A percentile compares a stretch with the other conserved stretches of the same genome.
phyloP scores from a whole-genome alignment of 2,888 invertebrate species.

The Volucella inanis region DNA sequence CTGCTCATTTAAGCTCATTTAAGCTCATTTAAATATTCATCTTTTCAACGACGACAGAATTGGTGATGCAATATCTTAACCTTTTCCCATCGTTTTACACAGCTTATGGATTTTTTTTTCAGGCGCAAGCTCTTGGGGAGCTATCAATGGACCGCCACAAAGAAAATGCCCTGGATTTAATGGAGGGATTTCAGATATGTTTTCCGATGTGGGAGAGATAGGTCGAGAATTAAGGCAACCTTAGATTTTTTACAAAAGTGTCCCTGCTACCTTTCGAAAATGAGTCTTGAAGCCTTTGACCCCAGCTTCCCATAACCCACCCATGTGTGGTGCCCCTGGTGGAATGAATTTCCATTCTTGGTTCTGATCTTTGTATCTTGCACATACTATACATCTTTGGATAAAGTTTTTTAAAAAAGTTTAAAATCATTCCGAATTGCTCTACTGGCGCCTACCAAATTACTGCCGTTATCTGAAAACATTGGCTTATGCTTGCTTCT shows the following conservation, averaged over 20 bases:
- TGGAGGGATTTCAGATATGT: slow-evolving; percentile 18
- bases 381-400: background rate
- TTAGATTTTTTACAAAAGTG: no score
- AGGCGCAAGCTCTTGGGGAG: slow-evolving; percentile 28
- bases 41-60: slow-evolving; percentile 63
- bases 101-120: background rate
- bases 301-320: slow-evolving; percentile 10
- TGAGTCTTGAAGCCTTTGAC: slow-evolving; percentile 17
- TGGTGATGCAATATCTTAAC: slow-evolving; percentile 48
- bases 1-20: slow-evolving; percentile 32
- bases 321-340: background rate
- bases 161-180: slow-evolving; percentile 45
- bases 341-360: slow-evolving; percentile 10
- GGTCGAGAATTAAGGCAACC: slow-evolving; percentile 45
- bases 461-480: slow-evolving; percentile 41
- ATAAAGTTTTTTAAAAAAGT: background rate
- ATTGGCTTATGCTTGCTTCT: slow-evolving; percentile 24
- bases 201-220: slow-evolving; percentile 24
- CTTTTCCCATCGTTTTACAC: slow-evolving; percentile 44
- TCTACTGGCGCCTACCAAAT: slow-evolving; percentile 36
- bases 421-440: slow-evolving; percentile 13
- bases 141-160: slow-evolving; percentile 37
- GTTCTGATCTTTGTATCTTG: background rate
- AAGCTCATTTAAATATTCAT: slow-evolving; percentile 58
- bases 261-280: slow-evolving; percentile 27